phyloP scores from a whole-genome alignment of 2,113 vertebrate genomes.

The Chascanopsetta lugubris region DNA sequence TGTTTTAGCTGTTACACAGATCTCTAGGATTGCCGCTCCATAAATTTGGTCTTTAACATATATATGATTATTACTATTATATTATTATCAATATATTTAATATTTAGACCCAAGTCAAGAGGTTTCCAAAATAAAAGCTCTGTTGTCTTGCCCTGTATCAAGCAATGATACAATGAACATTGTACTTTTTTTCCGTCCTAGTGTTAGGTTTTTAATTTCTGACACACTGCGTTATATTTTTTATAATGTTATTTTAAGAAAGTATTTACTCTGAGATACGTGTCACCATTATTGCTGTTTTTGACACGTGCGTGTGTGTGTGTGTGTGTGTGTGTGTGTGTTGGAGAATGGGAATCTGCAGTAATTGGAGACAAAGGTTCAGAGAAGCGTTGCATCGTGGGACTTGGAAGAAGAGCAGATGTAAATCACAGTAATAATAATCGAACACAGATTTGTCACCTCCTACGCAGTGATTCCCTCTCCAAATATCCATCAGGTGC shows the following conservation, averaged over 20 bases:
- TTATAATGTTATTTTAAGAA: no score
- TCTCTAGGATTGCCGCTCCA: no score
- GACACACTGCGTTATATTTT: background rate
- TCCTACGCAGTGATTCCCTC: conserved; percentile 52
- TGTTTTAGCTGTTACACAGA: no score
- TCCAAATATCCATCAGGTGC: conserved; percentile 30
- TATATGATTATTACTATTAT: background rate
- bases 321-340: conserved; percentile 27
- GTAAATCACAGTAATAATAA: conserved; percentile 22
- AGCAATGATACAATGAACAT: background rate
- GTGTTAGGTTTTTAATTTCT: background rate
- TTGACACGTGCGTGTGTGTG: background rate
- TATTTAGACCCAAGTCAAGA: background rate
- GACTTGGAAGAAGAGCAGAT: background rate
- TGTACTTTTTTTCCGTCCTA: no score
- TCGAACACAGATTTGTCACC: conserved; percentile 47
- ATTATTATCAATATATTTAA: background rate
- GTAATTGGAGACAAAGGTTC: conserved; percentile 59
- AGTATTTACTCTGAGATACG: background rate
- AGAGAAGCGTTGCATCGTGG: conserved; percentile 21
- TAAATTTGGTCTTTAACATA: background rate
- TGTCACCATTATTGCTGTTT: no score
- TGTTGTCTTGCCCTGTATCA: background rate
- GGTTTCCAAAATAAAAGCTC: background rate
- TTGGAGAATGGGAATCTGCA: conserved; percentile 1